Evolutionary conservation across 2,113 vertebrate genomes (phyloP).

Genomic region (Gobius niger): DNA sequence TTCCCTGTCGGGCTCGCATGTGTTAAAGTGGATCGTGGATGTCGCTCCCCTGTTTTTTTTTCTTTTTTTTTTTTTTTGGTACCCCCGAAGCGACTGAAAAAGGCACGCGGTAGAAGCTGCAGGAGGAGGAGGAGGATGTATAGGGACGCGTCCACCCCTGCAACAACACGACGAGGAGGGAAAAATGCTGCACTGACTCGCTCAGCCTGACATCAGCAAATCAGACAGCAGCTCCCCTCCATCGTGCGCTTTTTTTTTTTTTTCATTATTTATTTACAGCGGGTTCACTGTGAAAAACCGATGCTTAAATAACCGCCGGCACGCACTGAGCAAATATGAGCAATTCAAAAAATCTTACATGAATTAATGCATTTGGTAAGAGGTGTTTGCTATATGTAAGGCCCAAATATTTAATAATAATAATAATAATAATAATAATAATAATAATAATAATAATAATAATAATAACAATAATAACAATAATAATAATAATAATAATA

Average conservation of each 20-base stretch:
- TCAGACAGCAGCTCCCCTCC: conserved; percentile 73
- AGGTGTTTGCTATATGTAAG: too few relatives aligned
- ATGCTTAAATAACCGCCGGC: conserved; percentile 47
- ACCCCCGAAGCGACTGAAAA: background rate
- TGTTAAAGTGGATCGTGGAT: conserved; percentile 31
- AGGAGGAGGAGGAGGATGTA: conserved; percentile 20
- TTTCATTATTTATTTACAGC: conserved; percentile 78
- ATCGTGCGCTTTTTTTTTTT: conserved; percentile 77
- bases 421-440: too few relatives aligned
- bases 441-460: too few relatives aligned
- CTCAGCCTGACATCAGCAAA: conserved; percentile 86
- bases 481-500: too few relatives aligned
- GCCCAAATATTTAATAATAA: too few relatives aligned
- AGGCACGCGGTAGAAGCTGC: background rate
- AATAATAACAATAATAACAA: too few relatives aligned
- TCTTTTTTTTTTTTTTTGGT: background rate
- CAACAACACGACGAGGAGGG: conserved; percentile 56
- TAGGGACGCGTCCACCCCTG: conserved; percentile 55
- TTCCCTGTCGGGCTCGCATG: conserved; percentile 72
- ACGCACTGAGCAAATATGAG: background rate
- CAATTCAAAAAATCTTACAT: background rate
- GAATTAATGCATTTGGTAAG: too few relatives aligned
- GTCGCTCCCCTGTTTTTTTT: background rate
- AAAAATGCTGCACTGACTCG: conserved; percentile 77
- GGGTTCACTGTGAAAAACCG: conserved; percentile 33